These are phyloP conservation scores for Neoniphon sammara DNA, from an alignment of 2,797 vertebrate species.

Conservation along the genomic window DNA sequence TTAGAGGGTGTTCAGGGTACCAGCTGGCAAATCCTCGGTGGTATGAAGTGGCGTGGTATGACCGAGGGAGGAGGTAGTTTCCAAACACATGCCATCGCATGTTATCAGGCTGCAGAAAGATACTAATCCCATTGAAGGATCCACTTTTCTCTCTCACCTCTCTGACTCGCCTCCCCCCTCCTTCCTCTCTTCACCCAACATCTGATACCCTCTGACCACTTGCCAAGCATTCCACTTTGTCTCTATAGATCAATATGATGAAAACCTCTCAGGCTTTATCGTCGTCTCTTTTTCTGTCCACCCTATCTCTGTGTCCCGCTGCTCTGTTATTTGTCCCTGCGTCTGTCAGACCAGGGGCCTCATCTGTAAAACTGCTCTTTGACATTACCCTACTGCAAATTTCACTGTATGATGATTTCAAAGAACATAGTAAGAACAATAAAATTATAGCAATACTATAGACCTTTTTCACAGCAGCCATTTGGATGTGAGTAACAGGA, in stretches of 20 bases:
- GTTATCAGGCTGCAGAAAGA: constrained; percentile 47
- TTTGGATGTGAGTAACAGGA: too few species aligned
- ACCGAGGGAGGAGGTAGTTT: constrained; percentile 29
- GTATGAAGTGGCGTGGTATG: constrained; percentile 38
- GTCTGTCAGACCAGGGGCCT: not conserved
- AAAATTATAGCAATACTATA: too few species aligned
- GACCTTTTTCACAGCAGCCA: too few species aligned
- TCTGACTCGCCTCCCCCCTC: constrained; percentile 23
- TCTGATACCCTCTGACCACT: constrained; percentile 43
- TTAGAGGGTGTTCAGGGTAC: constrained; percentile 36
- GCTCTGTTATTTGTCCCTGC: not conserved
- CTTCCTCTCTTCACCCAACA: constrained; percentile 39
- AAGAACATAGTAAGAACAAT: not conserved
- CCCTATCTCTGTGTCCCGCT: not conserved
- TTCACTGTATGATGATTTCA: too few species aligned
- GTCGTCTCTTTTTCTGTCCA: not conserved
- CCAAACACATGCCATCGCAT: constrained; percentile 54
- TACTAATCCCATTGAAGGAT: constrained; percentile 58
- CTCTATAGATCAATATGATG: constrained; percentile 64
- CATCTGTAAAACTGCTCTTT: not conserved
- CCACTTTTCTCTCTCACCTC: constrained; percentile 51
- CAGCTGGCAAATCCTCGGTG: constrained; percentile 45
- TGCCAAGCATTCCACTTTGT: constrained; percentile 44
- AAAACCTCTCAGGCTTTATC: constrained; percentile 32
- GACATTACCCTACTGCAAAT: not conserved